Conservation (phyloP, 2,888 invertebrate species). For the Eupithecia tripunctaria region DNA sequence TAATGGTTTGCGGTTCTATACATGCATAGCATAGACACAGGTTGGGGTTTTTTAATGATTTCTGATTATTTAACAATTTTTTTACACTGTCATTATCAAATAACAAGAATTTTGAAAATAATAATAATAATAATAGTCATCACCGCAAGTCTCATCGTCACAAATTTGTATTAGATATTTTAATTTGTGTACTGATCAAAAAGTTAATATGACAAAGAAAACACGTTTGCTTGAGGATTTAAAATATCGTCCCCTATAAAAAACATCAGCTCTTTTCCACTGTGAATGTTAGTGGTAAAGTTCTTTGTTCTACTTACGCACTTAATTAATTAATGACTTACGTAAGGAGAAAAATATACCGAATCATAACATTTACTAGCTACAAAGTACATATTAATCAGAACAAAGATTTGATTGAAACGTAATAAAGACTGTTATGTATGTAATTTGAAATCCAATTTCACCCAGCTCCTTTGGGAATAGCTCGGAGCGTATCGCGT, state of each 20-base stretch:
- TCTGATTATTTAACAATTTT: too few species aligned
- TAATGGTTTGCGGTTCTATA: background rate
- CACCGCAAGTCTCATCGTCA: too few species aligned
- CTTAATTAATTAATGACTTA: background rate
- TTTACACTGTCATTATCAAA: too few species aligned
- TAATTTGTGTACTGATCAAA: background rate
- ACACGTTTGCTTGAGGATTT: background rate
- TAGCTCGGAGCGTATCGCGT: slow-evolving; percentile 8
- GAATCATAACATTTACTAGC: background rate
- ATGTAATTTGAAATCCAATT: background rate
- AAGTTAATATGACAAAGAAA: background rate
- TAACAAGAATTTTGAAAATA: too few species aligned
- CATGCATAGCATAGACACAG: background rate
- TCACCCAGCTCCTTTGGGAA: slow-evolving; percentile 17
- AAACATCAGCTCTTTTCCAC: background rate
- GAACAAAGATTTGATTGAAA: background rate
- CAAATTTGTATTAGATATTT: too few species aligned
- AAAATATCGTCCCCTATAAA: background rate
- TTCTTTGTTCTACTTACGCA: background rate
- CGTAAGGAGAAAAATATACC: background rate
- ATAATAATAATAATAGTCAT: too few species aligned
- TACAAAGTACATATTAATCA: background rate
- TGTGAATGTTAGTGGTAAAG: background rate
- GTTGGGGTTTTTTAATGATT: background rate
- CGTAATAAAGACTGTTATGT: background rate